Conservation (phyloP, 2,797 vertebrate genomes). For the Lagocephalus sceleratus region DNA sequence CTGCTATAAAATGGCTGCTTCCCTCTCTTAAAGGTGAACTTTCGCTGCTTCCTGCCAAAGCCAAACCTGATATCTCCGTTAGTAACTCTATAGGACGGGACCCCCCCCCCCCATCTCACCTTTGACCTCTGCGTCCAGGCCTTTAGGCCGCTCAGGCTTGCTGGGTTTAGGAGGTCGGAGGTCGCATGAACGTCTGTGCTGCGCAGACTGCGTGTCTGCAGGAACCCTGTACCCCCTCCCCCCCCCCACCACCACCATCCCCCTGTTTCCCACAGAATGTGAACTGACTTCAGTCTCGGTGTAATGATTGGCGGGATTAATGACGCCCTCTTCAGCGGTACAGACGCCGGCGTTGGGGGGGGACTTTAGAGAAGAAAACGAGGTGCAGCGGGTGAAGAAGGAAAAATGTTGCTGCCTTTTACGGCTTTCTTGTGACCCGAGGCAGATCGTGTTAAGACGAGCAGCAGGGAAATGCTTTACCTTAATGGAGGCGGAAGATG, state of each 20-base stretch:
- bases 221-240: constrained; percentile 26
- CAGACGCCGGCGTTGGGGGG: constrained; percentile 34
- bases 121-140: constrained; percentile 64
- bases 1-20: constrained; percentile 43
- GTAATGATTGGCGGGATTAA: constrained; percentile 55
- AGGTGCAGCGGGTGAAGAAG: constrained; percentile 9
- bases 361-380: constrained; percentile 3
- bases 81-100: constrained; percentile 69
- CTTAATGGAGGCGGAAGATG: constrained; percentile 10
- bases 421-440: constrained; percentile 16
- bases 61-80: constrained; percentile 64
- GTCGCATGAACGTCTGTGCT: constrained; percentile 60
- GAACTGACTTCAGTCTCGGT: constrained; percentile 29
- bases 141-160: constrained; percentile 48
- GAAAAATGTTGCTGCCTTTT: constrained; percentile 3
- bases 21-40: constrained; percentile 22
- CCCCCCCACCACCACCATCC: constrained; percentile 63
- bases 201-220: constrained; percentile 76
- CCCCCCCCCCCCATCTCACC: constrained; percentile 71
- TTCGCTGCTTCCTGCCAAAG: constrained; percentile 50
- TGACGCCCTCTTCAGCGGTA: constrained; percentile 43
- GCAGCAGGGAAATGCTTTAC: constrained; percentile 14
- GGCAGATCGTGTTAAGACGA: constrained; percentile 17
- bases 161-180: constrained; percentile 55
- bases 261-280: constrained; percentile 65